These are phyloP conservation scores for Bergia puertoricense DNA, from an alignment of 92 coral and sea anemone species.

Conservation along the genomic window DNA sequence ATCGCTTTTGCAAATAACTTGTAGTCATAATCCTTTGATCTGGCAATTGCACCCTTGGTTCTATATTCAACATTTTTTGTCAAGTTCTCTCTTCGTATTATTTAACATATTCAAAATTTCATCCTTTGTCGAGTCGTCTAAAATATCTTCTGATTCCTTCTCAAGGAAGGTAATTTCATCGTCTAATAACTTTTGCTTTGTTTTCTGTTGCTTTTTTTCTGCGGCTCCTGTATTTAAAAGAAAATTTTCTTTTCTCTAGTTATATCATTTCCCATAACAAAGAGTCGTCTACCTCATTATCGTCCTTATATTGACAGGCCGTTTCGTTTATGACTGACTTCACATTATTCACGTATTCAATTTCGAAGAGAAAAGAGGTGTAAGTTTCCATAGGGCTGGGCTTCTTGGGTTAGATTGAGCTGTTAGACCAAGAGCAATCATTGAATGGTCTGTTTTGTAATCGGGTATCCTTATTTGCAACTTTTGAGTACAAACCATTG, in stretches of 20 bases:
- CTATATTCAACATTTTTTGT: slow-evolving; percentile 30
- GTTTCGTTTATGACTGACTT: slow-evolving; percentile 24
- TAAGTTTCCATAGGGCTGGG: slow-evolving; percentile 22
- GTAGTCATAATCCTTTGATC: slow-evolving; percentile 19
- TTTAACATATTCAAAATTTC: neutral
- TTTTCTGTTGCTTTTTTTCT: neutral
- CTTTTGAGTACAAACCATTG: slow-evolving; percentile 8
- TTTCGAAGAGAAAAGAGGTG: slow-evolving; percentile 10
- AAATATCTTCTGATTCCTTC: neutral
- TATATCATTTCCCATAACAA: slow-evolving; percentile 3
- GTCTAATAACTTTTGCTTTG: neutral
- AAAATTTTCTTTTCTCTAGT: neutral
- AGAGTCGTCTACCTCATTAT: neutral
- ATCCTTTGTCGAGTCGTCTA: neutral
- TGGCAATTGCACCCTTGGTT: slow-evolving; percentile 51
- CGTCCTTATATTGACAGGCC: slow-evolving; percentile 1
- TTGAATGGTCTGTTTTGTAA: slow-evolving; percentile 19
- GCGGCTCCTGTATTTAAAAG: neutral
- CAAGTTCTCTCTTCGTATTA: slow-evolving; percentile 13
- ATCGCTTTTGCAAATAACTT: too few species aligned
- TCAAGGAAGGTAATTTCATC: neutral
- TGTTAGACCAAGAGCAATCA: neutral
- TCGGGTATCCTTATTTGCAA: neutral
- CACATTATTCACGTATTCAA: neutral
- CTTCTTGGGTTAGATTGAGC: neutral